Conservation (phyloP, 1,140 invertebrate genomes). For the Temnothorax nylanderi region DNA sequence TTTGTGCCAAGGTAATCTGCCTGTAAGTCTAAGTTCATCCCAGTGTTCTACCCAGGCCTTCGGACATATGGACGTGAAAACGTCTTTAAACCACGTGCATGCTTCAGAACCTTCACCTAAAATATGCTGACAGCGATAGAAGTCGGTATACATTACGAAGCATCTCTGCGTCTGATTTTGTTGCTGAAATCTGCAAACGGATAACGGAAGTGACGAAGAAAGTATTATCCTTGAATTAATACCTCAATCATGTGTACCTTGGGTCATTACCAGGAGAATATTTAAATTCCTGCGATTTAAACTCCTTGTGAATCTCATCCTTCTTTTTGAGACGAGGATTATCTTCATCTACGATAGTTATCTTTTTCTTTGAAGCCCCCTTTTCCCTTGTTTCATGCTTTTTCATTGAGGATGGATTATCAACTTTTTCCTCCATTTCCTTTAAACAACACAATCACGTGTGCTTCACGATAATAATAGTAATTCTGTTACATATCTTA, state of each 20-base stretch:
- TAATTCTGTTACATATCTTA: background rate
- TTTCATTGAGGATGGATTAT: background rate
- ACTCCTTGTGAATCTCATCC: background rate
- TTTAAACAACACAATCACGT: background rate
- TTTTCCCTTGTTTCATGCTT: background rate
- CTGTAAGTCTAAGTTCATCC: conserved; percentile 73
- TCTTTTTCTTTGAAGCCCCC: conserved; percentile 36
- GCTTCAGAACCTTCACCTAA: conserved; percentile 76
- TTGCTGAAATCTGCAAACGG: conserved; percentile 80
- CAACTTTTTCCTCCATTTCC: background rate
- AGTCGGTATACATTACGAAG: conserved; percentile 82
- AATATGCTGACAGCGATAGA: conserved; percentile 80
- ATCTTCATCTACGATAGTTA: conserved; percentile 70
- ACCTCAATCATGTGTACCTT: conserved; percentile 60
- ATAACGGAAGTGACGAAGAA: background rate
- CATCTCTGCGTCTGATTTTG: conserved; percentile 81
- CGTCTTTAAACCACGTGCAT: conserved; percentile 80
- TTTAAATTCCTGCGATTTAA: background rate
- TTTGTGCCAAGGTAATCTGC: conserved; percentile 74
- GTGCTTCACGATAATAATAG: background rate
- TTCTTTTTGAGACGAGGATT: conserved; percentile 68
- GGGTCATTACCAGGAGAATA: conserved; percentile 69
- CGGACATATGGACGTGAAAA: conserved; percentile 78
- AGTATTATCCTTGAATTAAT: background rate
- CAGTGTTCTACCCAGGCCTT: conserved; percentile 76